Percentiles rank a stretch among this genome's conserved stretches.
phyloP scores from a whole-genome alignment of 2,888 invertebrate genomes.

The Diploptera punctata region DNA sequence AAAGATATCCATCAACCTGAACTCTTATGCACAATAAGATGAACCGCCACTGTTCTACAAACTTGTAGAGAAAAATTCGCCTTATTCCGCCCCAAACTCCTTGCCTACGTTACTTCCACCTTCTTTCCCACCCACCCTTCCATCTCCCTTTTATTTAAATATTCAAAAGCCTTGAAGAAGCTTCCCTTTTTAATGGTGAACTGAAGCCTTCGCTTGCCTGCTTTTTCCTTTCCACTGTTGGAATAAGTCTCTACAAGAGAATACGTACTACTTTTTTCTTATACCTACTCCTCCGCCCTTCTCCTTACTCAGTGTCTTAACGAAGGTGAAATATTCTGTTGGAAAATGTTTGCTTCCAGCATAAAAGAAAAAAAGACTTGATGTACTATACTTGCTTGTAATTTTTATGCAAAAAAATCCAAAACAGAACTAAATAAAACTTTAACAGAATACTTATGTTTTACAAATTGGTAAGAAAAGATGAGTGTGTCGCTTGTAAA shows the following conservation, averaged over 20 bases:
- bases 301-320: constrained; percentile 36
- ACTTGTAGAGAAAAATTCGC: too few species aligned
- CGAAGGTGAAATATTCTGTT: constrained; percentile 34
- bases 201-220: constrained; percentile 21
- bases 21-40: too few species aligned
- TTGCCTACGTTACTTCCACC: too few species aligned
- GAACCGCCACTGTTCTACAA: too few species aligned
- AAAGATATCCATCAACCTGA: too few species aligned
- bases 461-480: too few species aligned
- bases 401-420: neutral
- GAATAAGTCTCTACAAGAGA: constrained; percentile 47
- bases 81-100: too few species aligned
- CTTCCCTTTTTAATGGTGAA: constrained; percentile 32
- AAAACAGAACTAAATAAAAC: too few species aligned
- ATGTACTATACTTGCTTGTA: neutral
- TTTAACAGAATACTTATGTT: too few species aligned
- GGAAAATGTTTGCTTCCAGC: constrained; percentile 10
- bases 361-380: constrained; percentile 27
- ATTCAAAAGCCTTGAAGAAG: constrained; percentile 37
- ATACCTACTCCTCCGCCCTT: constrained; percentile 21
- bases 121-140: neutral
- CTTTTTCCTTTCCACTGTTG: constrained; percentile 46
- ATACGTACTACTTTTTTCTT: constrained; percentile 7
- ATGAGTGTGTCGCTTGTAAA: too few species aligned
- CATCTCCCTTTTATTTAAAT: constrained; percentile 37